Conservation (phyloP, 2,113 vertebrate species). For the Trochalopteron elliotii region DNA sequence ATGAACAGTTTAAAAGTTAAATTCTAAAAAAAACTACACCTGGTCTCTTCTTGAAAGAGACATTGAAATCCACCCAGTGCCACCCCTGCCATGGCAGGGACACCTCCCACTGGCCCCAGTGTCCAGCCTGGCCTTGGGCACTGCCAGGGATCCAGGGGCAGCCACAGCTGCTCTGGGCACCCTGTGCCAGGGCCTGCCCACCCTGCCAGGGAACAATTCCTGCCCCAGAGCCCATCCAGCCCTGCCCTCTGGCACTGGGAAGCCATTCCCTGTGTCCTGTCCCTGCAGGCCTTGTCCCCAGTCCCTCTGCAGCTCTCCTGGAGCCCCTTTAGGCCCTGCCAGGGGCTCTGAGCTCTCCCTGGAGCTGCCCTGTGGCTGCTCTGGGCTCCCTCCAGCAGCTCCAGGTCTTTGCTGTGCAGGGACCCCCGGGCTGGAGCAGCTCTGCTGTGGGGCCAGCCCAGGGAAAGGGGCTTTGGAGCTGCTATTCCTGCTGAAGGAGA, state of each 20-base stretch:
- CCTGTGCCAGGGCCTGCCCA: too few species aligned
- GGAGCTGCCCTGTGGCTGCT: background rate
- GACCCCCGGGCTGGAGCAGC: background rate
- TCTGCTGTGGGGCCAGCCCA: background rate
- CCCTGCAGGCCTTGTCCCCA: background rate
- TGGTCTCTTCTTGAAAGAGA: background rate
- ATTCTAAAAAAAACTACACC: background rate
- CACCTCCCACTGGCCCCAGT: background rate
- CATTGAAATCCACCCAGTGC: rapidly evolving
- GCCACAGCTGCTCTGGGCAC: too few species aligned
- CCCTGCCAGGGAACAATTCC: too few species aligned
- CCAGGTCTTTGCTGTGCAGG: background rate
- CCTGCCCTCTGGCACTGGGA: too few species aligned
- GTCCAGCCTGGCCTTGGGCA: too few species aligned
- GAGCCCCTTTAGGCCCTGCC: background rate
- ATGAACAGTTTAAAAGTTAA: background rate
- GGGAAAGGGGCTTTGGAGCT: background rate
- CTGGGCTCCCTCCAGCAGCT: background rate
- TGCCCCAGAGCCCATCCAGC: too few species aligned
- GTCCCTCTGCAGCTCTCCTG: background rate
- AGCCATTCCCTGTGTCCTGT: background rate
- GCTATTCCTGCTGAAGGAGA: background rate
- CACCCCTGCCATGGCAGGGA: background rate
- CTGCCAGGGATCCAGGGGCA: too few species aligned
- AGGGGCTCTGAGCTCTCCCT: background rate